Conservation (phyloP, 2,888 invertebrate species). For the Diarsia mendica region DNA sequence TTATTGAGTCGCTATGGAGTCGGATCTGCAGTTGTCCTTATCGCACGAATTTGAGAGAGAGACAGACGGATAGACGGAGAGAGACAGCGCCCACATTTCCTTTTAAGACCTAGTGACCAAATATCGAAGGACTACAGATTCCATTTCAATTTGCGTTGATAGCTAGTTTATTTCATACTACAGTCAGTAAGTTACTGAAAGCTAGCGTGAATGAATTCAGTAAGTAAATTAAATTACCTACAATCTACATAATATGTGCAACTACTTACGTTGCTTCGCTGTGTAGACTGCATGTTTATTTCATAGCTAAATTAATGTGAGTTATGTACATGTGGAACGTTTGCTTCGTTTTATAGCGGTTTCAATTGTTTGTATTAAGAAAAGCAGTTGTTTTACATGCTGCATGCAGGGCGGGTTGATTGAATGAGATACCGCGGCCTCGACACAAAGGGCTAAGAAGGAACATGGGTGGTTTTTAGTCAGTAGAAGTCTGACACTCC, state of each 20-base stretch:
- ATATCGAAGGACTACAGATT: no score
- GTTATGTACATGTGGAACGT: neutral
- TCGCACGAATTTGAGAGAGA: no score
- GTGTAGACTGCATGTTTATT: neutral
- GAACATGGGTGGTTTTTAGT: no score
- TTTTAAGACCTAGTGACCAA: no score
- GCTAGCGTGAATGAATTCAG: neutral
- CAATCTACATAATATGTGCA: neutral
- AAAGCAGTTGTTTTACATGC: neutral
- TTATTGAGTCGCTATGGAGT: no score
- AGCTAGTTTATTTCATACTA: neutral
- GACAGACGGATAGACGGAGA: no score
- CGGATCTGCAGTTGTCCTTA: no score
- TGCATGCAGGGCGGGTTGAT: no score
- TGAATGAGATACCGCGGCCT: no score
- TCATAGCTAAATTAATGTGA: neutral
- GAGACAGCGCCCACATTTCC: no score
- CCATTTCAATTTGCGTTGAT: neutral
- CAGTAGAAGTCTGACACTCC: no score
- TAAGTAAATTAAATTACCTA: constrained; percentile 5
- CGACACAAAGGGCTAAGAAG: no score
- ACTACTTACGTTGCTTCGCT: neutral
- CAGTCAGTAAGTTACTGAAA: neutral
- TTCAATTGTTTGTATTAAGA: neutral
- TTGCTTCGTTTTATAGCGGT: neutral